A percentile compares a stretch with the other conserved stretches of the same genome.
phyloP scores from a whole-genome alignment of 2,797 vertebrate genomes.

The Moxostoma hubbsi region DNA sequence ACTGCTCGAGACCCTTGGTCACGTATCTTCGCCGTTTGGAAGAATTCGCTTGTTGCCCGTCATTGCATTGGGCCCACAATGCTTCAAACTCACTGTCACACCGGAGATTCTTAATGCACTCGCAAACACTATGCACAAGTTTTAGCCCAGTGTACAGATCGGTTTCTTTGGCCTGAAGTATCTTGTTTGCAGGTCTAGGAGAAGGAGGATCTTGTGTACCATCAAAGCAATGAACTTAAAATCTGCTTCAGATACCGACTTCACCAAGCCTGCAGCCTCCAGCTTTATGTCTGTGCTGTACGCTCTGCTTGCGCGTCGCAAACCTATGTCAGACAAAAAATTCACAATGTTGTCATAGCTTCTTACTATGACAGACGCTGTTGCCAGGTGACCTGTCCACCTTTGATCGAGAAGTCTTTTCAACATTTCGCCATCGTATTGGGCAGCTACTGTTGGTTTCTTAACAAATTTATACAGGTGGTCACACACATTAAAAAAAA shows the following conservation, averaged over 20 bases:
- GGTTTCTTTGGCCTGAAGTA: not conserved
- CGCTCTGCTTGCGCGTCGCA: too few relatives aligned
- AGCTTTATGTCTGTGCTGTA: too few relatives aligned
- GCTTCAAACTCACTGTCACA: not conserved
- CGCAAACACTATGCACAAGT: not conserved
- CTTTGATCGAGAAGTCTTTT: too few relatives aligned
- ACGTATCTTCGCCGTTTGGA: not conserved
- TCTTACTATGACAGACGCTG: too few relatives aligned
- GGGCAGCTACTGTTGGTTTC: too few relatives aligned
- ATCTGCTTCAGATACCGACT: not conserved
- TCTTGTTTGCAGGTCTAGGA: not conserved
- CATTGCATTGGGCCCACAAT: not conserved
- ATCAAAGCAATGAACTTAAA: slow-evolving; percentile 1
- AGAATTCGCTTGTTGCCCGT: not conserved
- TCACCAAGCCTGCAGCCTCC: too few relatives aligned
- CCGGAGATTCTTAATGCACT: not conserved
- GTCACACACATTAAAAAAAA: too few relatives aligned
- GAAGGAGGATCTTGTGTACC: not conserved
- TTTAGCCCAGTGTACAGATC: not conserved
- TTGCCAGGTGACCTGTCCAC: not conserved
- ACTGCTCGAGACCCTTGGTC: not conserved
- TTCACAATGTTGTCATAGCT: too few relatives aligned
- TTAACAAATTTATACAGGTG: too few relatives aligned
- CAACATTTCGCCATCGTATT: too few relatives aligned
- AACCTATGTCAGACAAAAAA: too few relatives aligned